Percentiles rank a stretch among this genome's conserved stretches.
Evolutionary conservation across 1,140 invertebrate species (phyloP).

Genomic region (Cataglyphis hispanica): DNA sequence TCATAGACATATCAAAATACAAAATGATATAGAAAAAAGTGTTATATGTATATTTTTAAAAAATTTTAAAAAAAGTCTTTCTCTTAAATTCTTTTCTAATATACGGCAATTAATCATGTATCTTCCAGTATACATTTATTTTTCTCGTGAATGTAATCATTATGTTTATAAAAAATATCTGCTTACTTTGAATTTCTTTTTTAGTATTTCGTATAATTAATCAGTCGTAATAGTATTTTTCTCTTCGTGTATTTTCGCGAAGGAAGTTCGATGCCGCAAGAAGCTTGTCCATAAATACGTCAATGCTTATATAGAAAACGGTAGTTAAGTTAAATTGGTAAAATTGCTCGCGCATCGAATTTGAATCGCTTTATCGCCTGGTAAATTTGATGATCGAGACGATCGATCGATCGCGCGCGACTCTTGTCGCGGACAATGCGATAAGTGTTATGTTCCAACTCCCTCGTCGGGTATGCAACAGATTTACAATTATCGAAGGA

Average conservation of each 20-base stretch:
- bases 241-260: background rate
- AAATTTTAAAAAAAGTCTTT: no score
- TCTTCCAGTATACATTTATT: background rate
- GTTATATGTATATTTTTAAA: no score
- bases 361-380: conserved; percentile 18
- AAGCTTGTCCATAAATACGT: conserved; percentile 39
- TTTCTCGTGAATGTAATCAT: background rate
- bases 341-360: conserved; percentile 36
- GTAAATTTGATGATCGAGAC: conserved; percentile 32
- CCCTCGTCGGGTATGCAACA: conserved; percentile 10
- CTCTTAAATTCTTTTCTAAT: no score
- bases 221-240: background rate
- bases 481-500: conserved; percentile 63
- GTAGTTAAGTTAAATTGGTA: conserved; percentile 38
- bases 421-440: conserved; percentile 41
- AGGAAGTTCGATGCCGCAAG: background rate
- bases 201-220: background rate
- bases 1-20: background rate
- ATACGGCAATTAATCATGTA: no score
- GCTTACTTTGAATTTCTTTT: background rate
- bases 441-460: conserved; percentile 4
- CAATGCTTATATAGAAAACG: conserved; percentile 27
- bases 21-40: background rate
- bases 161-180: background rate
- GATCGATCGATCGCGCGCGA: conserved; percentile 38